Conservation (phyloP, 2,113 vertebrate species). For the Tautogolabrus adspersus region DNA sequence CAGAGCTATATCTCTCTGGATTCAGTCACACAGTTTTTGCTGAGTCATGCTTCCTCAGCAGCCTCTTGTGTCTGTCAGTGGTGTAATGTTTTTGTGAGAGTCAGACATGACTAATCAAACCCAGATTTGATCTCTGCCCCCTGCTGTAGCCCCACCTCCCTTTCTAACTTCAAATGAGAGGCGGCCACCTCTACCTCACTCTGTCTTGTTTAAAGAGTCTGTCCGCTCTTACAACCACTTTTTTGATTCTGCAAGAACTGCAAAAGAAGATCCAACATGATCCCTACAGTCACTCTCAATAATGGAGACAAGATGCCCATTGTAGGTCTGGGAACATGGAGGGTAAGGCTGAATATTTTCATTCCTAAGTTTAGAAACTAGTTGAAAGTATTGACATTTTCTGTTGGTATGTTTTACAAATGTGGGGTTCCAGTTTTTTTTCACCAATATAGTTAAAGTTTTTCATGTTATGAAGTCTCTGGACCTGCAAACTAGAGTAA, state of each 20-base stretch:
- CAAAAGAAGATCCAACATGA: conserved; percentile 45
- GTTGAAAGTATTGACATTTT: too few species aligned
- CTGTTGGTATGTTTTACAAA: too few species aligned
- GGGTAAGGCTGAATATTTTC: conserved; percentile 56
- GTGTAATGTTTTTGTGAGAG: not conserved
- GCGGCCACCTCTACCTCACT: not conserved
- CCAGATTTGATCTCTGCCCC: not conserved
- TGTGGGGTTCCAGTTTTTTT: too few species aligned
- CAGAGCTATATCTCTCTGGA: too few species aligned
- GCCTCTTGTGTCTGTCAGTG: not conserved
- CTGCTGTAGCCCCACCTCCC: not conserved
- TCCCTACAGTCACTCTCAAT: conserved; percentile 65
- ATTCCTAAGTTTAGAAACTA: not conserved
- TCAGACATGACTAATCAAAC: conserved; percentile 36
- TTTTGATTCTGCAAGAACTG: not conserved
- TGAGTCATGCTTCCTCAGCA: not conserved
- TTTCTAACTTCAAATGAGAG: not conserved
- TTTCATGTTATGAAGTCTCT: not conserved
- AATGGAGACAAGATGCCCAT: conserved; percentile 78
- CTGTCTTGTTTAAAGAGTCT: not conserved
- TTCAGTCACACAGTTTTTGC: not conserved
- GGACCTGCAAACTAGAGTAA: not conserved
- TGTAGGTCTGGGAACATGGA: conserved; percentile 81
- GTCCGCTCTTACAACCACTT: not conserved
- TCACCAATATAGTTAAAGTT: not conserved